These are phyloP conservation scores for Hydraecia micacea DNA, from an alignment of 2,888 invertebrate species.

Conservation along the genomic window DNA sequence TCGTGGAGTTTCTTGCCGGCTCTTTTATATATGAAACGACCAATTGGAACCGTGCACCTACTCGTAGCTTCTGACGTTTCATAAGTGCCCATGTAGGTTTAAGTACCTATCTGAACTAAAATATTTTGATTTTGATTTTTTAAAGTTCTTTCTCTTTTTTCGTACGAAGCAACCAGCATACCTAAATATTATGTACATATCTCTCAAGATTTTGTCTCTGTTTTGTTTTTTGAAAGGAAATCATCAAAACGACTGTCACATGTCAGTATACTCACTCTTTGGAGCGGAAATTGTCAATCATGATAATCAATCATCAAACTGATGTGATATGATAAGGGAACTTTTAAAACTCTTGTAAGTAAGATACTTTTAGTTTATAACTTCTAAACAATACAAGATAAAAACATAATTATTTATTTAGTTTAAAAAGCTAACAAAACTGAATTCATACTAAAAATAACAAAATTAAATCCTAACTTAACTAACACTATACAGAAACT, in stretches of 20 bases:
- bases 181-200: no score
- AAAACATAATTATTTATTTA: no score
- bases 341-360: not conserved
- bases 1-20: not conserved
- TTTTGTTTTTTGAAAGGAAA: slow-evolving; percentile 5
- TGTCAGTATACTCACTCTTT: slow-evolving; percentile 10
- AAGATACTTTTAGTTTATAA: not conserved
- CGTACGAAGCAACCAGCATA: not conserved
- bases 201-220: slow-evolving; percentile 4
- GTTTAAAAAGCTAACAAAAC: no score
- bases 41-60: not conserved
- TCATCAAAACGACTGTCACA: slow-evolving; percentile 15
- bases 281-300: slow-evolving; percentile 46
- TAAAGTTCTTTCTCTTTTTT: not conserved
- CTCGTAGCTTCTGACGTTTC: not conserved
- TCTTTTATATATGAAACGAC: not conserved
- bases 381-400: not conserved
- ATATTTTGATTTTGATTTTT: not conserved
- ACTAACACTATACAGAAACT: no score
- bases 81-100: no score
- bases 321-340: slow-evolving; percentile 22
- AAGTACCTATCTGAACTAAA: not conserved
- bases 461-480: no score
- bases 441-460: no score
- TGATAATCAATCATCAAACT: slow-evolving; percentile 14